These are phyloP conservation scores for Coelopa pilipes DNA, from an alignment of 2,888 invertebrate genomes.

Conservation along the genomic window DNA sequence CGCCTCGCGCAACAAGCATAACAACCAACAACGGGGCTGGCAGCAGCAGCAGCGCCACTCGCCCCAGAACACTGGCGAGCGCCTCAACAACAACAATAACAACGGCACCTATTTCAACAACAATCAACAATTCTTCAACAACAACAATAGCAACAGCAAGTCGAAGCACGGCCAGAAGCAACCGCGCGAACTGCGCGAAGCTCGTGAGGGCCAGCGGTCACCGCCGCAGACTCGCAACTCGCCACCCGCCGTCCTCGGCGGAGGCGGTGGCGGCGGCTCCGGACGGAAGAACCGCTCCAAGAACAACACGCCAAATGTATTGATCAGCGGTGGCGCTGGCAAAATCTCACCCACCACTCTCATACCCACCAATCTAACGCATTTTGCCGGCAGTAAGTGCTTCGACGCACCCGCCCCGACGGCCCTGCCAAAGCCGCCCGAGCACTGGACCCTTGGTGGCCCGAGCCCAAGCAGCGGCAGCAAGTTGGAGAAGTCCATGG, in stretches of 20 bases:
- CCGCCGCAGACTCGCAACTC: conserved; percentile 54
- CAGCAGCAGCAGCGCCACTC: conserved; percentile 54
- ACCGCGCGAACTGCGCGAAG: conserved; percentile 41
- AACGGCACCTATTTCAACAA: conserved; percentile 43
- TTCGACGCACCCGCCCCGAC: conserved; percentile 84
- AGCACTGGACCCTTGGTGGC: conserved; percentile 74
- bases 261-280: conserved; percentile 48
- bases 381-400: conserved; percentile 81
- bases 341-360: conserved; percentile 60
- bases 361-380: conserved; percentile 65
- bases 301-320: conserved; percentile 45
- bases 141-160: conserved; percentile 25
- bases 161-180: conserved; percentile 34
- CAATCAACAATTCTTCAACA: conserved; percentile 44
- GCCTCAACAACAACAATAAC: conserved; percentile 42
- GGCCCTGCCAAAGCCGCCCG: conserved; percentile 82
- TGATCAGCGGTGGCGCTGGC: conserved; percentile 45
- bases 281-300: conserved; percentile 58
- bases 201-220: conserved; percentile 52
- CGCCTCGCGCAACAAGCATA: conserved; percentile 53
- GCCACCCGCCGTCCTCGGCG: conserved; percentile 58
- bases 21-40: conserved; percentile 48
- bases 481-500: conserved; percentile 38
- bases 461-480: conserved; percentile 35
- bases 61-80: conserved; percentile 43